Percentiles rank a stretch among this genome's conserved stretches.
phyloP scores from a whole-genome alignment of 2,888 invertebrate species.

The Flexamia atlantica region DNA sequence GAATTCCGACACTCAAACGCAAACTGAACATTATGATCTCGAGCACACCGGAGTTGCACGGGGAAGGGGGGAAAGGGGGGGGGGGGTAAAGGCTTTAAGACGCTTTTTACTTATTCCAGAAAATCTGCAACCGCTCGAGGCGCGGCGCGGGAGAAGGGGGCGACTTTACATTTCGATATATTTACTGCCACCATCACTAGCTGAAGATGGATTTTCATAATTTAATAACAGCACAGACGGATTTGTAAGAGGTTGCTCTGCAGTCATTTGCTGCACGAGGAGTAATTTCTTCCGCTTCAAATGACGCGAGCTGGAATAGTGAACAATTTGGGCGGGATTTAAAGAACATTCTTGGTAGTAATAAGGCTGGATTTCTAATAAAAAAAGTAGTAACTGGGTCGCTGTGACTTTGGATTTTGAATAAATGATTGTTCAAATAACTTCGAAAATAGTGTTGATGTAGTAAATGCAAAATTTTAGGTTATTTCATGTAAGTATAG shows the following conservation, averaged over 20 bases:
- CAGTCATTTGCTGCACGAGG: too few species aligned
- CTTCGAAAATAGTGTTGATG: neutral
- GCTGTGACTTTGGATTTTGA: too few species aligned
- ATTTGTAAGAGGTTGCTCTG: too few species aligned
- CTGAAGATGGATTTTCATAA: slow-evolving; percentile 20
- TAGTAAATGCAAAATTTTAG: neutral
- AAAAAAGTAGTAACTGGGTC: too few species aligned
- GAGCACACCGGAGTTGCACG: neutral
- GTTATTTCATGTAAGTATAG: too few species aligned
- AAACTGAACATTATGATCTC: slow-evolving; percentile 12
- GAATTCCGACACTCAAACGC: slow-evolving; percentile 30
- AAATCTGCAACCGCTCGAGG: neutral
- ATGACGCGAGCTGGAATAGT: too few species aligned
- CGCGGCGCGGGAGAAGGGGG: neutral
- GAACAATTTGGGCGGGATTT: too few species aligned
- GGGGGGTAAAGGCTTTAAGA: slow-evolving; percentile 14
- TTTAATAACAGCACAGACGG: neutral
- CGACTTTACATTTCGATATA: slow-evolving; percentile 14
- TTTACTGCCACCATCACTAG: neutral
- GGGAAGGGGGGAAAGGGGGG: neutral
- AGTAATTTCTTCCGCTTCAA: too few species aligned
- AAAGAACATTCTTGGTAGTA: neutral
- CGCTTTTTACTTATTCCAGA: slow-evolving; percentile 24
- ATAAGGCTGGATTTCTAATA: too few species aligned
- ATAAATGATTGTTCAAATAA: too few species aligned